phyloP scores from a whole-genome alignment of 2,113 vertebrate species.

The Glaucidium brasilianum region DNA sequence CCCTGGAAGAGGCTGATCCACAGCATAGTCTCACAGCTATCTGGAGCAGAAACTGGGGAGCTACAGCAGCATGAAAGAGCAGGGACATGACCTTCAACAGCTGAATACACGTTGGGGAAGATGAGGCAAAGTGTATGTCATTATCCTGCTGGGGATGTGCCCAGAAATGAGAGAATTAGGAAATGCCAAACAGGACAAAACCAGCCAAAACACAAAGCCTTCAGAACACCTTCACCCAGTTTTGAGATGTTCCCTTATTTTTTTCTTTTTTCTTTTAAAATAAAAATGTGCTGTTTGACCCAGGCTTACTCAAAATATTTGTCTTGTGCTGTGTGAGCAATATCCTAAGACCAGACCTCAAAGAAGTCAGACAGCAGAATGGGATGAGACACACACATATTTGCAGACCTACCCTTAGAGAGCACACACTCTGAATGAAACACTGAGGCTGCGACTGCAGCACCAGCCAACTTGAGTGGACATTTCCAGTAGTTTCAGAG shows the following conservation, averaged over 20 bases:
- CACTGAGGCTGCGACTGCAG: accelerated
- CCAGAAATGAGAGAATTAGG: background rate
- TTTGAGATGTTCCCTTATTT: background rate
- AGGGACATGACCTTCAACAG: background rate
- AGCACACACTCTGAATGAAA: accelerated
- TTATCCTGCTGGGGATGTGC: background rate
- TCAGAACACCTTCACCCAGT: background rate
- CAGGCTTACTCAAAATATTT: background rate
- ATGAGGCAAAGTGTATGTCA: background rate
- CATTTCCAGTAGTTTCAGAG: accelerated
- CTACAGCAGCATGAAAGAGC: background rate
- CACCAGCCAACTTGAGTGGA: background rate
- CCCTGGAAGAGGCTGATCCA: background rate
- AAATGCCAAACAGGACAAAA: background rate
- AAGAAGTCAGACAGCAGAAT: background rate
- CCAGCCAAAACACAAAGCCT: background rate
- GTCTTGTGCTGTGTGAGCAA: background rate
- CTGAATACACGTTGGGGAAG: background rate
- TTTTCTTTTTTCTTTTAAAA: background rate
- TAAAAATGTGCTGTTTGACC: background rate
- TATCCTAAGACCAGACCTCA: background rate
- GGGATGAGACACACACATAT: accelerated
- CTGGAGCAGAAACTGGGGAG: background rate
- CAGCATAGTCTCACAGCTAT: accelerated
- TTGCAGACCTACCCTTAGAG: too few species aligned